Base-by-base conservation (phyloP, 2,888 invertebrate genomes). In the Tenthredo scrophulariae region DNA sequence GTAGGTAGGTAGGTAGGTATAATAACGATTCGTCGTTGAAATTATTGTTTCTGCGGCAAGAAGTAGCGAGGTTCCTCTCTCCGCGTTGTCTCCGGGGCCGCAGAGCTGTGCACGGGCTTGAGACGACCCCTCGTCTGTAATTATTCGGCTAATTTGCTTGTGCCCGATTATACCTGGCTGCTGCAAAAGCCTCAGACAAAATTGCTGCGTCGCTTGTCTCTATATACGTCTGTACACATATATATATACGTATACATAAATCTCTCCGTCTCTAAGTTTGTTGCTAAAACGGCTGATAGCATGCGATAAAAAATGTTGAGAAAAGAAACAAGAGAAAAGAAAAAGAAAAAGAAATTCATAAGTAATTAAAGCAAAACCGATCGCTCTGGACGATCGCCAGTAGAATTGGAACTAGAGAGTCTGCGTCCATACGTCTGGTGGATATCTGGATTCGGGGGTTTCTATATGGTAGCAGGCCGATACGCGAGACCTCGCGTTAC, bases 31-130 rank as follows among this genome's bases (percentile, higher is more conserved):
- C 88, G 89, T 86, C 87, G 88, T 87, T 85, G 88, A 87, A 88
- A 89, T 91, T 90, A 91, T 91, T 91, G 91, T 91, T 89, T 89
- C 90, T 89, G 88, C 88, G 88, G 89, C 89, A 88, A 88, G 88
- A 88, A 77, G 46, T 33, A 77, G 22, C 15, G 18, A 50, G 29
- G 50, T 54, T 43, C 43, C 2, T 50, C 40, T 43, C 37, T 75
- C 22, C 46, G 33, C 46, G 43, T 75, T 74, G 46, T 46, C 74
- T 26, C 46, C 46, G 22, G 37, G 40, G 74, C 26, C n/a, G 43
- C 43, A 67, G 67, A 72, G 33, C 18, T 26, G 37, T 13, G 70
- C 33, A 70, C 33, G 37, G 70, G 37, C 33, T 9, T n/a, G 58
- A 18, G 22, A 46, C 54, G 33, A 79, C 89, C 84, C 86, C 87